Conservation (phyloP, 2,113 vertebrate genomes). For the Struthidea cinerea region DNA sequence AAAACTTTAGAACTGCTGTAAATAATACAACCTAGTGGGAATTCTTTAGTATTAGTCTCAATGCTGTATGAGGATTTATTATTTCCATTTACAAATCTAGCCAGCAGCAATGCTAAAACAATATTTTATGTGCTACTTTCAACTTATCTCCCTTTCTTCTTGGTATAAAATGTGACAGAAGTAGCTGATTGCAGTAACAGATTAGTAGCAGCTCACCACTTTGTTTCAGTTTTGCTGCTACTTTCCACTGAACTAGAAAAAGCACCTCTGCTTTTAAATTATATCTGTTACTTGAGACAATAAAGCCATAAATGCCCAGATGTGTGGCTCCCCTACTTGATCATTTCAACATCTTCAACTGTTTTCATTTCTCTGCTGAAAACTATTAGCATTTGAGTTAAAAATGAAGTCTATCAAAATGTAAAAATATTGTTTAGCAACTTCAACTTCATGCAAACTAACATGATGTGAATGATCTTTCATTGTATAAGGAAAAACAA, state of each 20-base stretch:
- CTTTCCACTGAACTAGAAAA: conserved; percentile 24
- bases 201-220: conserved; percentile 2
- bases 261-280: neutral
- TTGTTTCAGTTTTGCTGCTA: neutral
- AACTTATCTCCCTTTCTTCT: conserved; percentile 40
- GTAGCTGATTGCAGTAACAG: conserved; percentile 46
- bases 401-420: neutral
- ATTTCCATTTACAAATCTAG: conserved; percentile 45
- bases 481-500: neutral
- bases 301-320: neutral
- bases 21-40: conserved; percentile 37
- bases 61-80: conserved; percentile 46
- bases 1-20: conserved; percentile 46
- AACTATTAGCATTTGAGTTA: neutral
- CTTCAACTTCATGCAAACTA: neutral
- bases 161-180: conserved; percentile 31
- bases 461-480: neutral
- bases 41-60: conserved; percentile 19
- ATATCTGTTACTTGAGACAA: conserved; percentile 5
- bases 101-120: conserved; percentile 30
- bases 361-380: neutral
- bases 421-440: neutral
- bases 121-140: conserved; percentile 40
- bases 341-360: neutral
- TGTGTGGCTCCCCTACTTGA: neutral